Evolutionary conservation across 2,113 vertebrate species (phyloP).

Genomic region (Nymphicus hollandicus): DNA sequence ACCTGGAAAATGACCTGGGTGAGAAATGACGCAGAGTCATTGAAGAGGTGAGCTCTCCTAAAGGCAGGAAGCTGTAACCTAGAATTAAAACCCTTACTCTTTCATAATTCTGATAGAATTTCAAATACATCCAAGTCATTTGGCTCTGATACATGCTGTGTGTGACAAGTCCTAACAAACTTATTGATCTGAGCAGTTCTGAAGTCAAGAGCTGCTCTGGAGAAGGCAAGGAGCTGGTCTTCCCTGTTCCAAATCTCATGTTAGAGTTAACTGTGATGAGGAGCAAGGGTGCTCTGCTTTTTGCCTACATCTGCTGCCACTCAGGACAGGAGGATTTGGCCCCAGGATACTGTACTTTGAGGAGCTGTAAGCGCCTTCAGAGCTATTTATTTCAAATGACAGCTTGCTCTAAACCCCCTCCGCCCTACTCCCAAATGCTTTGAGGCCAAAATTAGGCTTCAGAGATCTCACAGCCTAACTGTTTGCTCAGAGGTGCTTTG

Average conservation of each 20-base stretch:
- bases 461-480: not conserved
- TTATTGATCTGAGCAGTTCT: not conserved
- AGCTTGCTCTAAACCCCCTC: constrained; percentile 23
- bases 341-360: not conserved
- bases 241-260: not conserved
- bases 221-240: not conserved
- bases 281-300: not conserved
- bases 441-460: constrained; percentile 15
- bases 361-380: not conserved
- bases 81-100: not conserved
- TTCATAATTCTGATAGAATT: not conserved
- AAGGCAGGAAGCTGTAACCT: not conserved
- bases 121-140: not conserved
- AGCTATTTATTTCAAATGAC: constrained; percentile 21
- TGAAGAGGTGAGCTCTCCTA: not conserved
- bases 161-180: not conserved
- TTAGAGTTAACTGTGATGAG: not conserved
- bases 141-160: not conserved
- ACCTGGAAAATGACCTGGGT: not conserved
- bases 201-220: not conserved
- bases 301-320: not conserved
- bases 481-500: not conserved
- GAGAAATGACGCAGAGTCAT: not conserved
- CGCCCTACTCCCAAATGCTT: constrained; percentile 27
- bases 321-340: not conserved